Conservation (phyloP, 2,797 vertebrate genomes). For the Liasis olivaceus region DNA sequence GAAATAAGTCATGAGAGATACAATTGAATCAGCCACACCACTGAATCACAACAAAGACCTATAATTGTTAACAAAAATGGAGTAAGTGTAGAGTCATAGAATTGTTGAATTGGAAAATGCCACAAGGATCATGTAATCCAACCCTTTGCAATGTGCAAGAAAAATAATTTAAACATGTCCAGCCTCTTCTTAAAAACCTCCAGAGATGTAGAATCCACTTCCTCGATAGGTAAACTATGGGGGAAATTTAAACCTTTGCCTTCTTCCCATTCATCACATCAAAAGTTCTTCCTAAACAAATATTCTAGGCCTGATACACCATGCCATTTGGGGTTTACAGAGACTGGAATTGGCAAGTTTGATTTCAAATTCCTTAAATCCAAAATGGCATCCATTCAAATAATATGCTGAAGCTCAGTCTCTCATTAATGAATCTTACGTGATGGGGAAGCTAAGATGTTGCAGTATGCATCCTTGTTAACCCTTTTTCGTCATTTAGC, state of each 20-base stretch:
- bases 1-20: not conserved
- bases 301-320: not conserved
- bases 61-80: not conserved
- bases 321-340: not conserved
- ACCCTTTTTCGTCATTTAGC: not conserved
- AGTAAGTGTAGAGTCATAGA: not conserved
- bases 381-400: not conserved
- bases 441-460: not conserved
- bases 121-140: not conserved
- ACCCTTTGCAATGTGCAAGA: not conserved
- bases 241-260: not conserved
- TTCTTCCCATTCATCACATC: not conserved
- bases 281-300: not conserved
- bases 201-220: not conserved
- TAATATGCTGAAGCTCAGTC: not conserved
- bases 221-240: too few relatives aligned
- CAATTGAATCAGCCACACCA: not conserved
- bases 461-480: not conserved
- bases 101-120: not conserved
- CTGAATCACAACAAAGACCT: not conserved
- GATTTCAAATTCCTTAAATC: not conserved
- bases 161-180: not conserved
- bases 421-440: not conserved
- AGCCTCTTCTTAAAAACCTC: not conserved
- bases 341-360: not conserved